Evolutionary conservation across 2,888 invertebrate species (phyloP), one percentile per base, ranked within the genome.

Genomic region (Malachius bipustulatus): DNA sequence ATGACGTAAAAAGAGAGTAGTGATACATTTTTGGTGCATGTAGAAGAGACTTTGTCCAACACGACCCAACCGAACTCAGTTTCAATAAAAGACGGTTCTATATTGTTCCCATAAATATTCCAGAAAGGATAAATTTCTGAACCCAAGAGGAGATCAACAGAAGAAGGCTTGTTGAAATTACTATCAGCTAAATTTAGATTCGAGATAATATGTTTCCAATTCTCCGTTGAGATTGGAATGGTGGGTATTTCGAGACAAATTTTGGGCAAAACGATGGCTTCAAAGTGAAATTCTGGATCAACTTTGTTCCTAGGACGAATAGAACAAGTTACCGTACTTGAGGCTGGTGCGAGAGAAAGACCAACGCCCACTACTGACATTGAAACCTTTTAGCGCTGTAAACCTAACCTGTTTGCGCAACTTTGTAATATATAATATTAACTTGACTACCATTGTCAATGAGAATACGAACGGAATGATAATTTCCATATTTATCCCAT

Each of bases 151-250:
- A 24, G 8, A 9, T 24, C 24, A 24, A 24, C 9, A 8, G 24
- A 9, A 8, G 8, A 8, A 8, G 24, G 9, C 9, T 8, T 8
- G 9, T 24, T 8, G 9, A 24, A 24, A 8, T 24, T 8, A 24
- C 8, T 8, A 24, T 24, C 24, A 9, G 24, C 24, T 24, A 24
- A 24, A 8, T 24, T 29, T 8, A 29, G 8, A n/a, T 11, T 29
- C 9, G 29, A 29, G n/a, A n/a, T n/a, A 29, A 11, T 9, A 29
- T 29, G 29, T 9, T 6, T n/a, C 29, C 29, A 29, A 8, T 10
- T 9, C 8, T 10, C 29, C 9, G 8, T 29, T n/a, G 9, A 10
- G 10, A 29, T 9, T 6, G 9, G 11, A 11, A 6, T 9, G 8
- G 8, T n/a, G 9, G 29, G 29, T 11, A 29, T 29, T 6, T 29